These are phyloP conservation scores for Littorina saxatilis DNA, from an alignment of 1,140 invertebrate genomes.

Conservation along the genomic window DNA sequence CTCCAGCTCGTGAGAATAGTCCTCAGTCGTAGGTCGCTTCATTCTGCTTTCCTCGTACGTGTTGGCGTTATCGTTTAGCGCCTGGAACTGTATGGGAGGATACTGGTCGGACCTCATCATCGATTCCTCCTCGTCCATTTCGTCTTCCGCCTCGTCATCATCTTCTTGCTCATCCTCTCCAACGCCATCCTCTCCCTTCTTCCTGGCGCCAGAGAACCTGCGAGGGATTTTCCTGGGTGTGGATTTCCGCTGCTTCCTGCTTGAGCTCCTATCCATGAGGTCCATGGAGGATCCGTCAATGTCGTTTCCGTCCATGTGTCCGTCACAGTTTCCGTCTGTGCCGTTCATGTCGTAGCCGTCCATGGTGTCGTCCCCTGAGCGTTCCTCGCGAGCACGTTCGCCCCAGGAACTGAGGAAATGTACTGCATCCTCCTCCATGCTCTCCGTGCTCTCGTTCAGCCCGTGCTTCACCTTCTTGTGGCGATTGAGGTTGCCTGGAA, in stretches of 20 bases:
- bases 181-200: conserved; percentile 5
- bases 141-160: conserved; percentile 19
- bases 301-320: conserved; percentile 33
- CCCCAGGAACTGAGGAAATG: conserved; percentile 64
- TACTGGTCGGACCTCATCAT: not conserved
- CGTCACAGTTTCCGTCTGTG: conserved; percentile 7
- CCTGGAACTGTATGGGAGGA: not conserved
- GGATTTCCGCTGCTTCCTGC: conserved; percentile 55
- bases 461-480: conserved; percentile 74
- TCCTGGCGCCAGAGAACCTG: not conserved
- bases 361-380: conserved; percentile 33
- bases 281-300: conserved; percentile 29
- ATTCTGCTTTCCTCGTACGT: not conserved
- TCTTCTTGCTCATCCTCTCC: conserved; percentile 29
- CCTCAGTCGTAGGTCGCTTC: conserved; percentile 30
- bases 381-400: conserved; percentile 52
- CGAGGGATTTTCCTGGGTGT: conserved; percentile 47
- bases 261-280: conserved; percentile 42
- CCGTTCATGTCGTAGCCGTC: conserved; percentile 26
- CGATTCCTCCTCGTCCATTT: conserved; percentile 10
- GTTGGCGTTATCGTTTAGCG: conserved; percentile 15
- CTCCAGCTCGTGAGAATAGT: conserved; percentile 26
- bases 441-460: conserved; percentile 66
- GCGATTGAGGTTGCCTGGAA: conserved; percentile 69
- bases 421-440: conserved; percentile 69